Conservation (phyloP, 2,797 vertebrate species). For the Tinamus major region DNA sequence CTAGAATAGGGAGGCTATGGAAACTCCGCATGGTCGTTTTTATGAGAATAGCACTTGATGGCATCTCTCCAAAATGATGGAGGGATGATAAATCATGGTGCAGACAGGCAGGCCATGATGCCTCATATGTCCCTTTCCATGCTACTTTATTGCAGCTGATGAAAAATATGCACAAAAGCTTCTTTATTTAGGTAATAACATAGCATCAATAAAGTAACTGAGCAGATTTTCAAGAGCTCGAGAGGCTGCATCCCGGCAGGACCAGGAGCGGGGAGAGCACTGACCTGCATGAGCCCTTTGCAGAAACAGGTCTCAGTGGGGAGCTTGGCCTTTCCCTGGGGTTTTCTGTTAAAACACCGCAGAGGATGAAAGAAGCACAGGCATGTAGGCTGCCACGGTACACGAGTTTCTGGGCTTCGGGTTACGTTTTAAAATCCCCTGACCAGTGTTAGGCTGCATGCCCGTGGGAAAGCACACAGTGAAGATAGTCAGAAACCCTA, state of each 20-base stretch:
- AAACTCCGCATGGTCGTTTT: background rate
- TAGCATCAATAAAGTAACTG: background rate
- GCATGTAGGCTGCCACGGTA: background rate
- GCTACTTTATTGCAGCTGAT: background rate
- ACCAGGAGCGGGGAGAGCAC: background rate
- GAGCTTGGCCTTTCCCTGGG: background rate
- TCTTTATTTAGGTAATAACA: background rate
- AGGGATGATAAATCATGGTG: background rate
- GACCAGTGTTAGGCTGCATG: background rate
- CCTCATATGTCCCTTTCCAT: background rate
- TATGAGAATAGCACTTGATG: background rate
- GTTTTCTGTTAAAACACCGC: background rate
- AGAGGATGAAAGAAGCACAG: background rate
- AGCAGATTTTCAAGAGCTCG: background rate
- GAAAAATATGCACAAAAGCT: background rate
- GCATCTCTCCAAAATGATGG: background rate
- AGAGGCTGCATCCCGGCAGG: background rate
- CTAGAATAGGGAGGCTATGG: background rate
- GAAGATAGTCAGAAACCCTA: background rate
- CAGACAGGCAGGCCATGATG: background rate
- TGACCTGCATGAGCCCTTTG: background rate
- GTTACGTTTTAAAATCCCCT: background rate
- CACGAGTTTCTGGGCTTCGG: background rate
- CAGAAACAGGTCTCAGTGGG: background rate
- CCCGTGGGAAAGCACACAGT: background rate